A percentile compares a stretch with the other conserved stretches of the same genome.
phyloP scores from a whole-genome alignment of 1,140 invertebrate species.

The Drosophila sechellia region DNA sequence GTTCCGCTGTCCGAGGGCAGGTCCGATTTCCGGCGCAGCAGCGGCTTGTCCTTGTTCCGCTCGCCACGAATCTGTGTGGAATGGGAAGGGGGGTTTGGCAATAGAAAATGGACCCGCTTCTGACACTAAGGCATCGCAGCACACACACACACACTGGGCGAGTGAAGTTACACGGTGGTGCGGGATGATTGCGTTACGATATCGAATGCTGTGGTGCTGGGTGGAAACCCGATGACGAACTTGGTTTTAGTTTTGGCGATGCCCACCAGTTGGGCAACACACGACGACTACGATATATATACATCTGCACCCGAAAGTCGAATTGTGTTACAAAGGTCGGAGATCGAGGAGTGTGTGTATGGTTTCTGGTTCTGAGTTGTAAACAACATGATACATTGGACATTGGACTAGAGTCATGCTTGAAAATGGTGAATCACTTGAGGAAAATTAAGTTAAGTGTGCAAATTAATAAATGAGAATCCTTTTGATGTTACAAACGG shows the following conservation, averaged over 20 bases:
- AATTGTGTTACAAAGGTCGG: constrained; percentile 2
- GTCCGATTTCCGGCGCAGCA: constrained; percentile 97
- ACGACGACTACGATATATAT: constrained; percentile 7
- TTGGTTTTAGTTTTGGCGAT: constrained; percentile 2
- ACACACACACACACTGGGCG: constrained; percentile 13
- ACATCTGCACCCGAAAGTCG: background rate
- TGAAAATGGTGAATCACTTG: background rate
- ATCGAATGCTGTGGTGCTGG: constrained; percentile 9
- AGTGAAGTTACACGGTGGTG: constrained; percentile 21
- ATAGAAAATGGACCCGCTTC: constrained; percentile 34
- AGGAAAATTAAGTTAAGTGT: background rate
- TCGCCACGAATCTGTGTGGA: constrained; percentile 73
- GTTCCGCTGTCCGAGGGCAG: constrained; percentile 96
- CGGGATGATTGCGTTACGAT: constrained; percentile 21
- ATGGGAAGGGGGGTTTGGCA: constrained; percentile 54
- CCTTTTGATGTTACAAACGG: background rate
- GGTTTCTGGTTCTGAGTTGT: background rate
- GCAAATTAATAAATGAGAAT: background rate
- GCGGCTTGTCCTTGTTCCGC: constrained; percentile 92
- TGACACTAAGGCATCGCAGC: constrained; percentile 3
- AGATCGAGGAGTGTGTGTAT: background rate
- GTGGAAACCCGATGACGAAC: background rate
- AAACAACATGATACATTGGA: constrained; percentile 1
- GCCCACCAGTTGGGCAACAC: constrained; percentile 9
- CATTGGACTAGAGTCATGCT: background rate